phyloP scores from a whole-genome alignment of 23 tunicate genomes.

The Trididemnum clinides region DNA sequence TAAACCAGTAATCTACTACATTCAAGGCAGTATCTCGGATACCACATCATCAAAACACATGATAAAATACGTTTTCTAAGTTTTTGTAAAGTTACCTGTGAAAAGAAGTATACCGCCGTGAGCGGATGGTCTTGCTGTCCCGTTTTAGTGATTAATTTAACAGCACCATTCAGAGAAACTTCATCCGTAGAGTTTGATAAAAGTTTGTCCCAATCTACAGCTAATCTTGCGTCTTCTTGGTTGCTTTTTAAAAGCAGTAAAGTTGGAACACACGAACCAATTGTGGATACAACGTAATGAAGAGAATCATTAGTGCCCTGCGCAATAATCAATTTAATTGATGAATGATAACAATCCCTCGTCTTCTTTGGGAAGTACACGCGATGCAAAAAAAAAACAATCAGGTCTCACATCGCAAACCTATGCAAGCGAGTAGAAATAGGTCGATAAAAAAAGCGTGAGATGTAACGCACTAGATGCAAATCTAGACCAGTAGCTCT shows the following conservation, averaged over 20 bases:
- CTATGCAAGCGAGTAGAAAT: no score
- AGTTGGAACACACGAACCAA: conserved; percentile 57
- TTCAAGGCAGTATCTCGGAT: no score
- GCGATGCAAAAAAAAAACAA: no score
- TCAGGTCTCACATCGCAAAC: no score
- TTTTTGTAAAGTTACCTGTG: not conserved
- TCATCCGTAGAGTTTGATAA: not conserved
- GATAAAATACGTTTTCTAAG: no score
- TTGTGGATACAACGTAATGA: conserved; percentile 59
- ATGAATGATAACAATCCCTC: no score
- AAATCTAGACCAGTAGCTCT: no score
- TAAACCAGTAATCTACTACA: no score
- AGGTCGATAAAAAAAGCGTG: not conserved
- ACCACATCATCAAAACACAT: no score
- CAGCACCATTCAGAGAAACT: not conserved
- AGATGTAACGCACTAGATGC: no score
- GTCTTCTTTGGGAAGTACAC: no score
- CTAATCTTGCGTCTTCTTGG: not conserved
- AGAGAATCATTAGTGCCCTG: not conserved
- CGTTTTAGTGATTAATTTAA: not conserved
- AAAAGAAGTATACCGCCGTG: not conserved
- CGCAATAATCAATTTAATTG: not conserved
- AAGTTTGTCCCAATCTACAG: conserved; percentile 38
- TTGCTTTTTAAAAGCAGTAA: conserved; percentile 25
- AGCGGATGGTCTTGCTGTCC: not conserved